A percentile compares a stretch with the other conserved stretches of the same genome.
These are phyloP conservation scores for Tridacna gigas DNA, from an alignment of 2,888 invertebrate species.

Conservation along the genomic window DNA sequence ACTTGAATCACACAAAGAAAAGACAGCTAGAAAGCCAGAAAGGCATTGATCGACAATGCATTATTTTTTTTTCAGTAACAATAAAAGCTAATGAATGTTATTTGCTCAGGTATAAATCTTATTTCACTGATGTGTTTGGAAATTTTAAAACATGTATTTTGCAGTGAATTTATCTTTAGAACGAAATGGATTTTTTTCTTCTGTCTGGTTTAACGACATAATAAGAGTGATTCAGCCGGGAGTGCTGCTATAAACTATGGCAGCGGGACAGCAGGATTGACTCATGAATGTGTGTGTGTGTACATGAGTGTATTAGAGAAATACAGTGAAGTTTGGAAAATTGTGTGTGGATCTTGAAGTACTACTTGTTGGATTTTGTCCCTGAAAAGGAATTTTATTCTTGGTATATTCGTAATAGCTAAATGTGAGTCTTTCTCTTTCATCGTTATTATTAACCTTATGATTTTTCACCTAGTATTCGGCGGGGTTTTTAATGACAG, in stretches of 20 bases:
- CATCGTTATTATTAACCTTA: too few species aligned
- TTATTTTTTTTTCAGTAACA: not conserved
- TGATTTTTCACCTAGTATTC: too few species aligned
- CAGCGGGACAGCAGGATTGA: constrained; percentile 8
- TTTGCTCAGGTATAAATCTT: constrained; percentile 11
- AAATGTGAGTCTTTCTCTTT: too few species aligned
- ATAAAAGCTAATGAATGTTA: constrained; percentile 16
- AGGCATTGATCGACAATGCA: not conserved
- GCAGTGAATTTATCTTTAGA: constrained; percentile 8
- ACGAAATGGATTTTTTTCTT: not conserved
- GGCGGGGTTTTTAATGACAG: too few species aligned
- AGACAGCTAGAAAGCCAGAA: not conserved
- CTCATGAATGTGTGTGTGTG: constrained; percentile 1
- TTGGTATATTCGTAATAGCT: too few species aligned
- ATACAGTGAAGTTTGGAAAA: not conserved
- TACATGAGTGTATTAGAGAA: not conserved
- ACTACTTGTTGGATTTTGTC: too few species aligned
- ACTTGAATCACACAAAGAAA: constrained; percentile 10
- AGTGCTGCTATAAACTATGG: constrained; percentile 9
- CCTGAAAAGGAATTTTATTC: too few species aligned
- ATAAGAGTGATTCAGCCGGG: constrained; percentile 11
- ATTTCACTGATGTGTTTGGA: constrained; percentile 1
- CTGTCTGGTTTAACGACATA: constrained; percentile 1
- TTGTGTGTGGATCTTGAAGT: not conserved
- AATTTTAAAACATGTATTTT: constrained; percentile 24